phyloP scores from a whole-genome alignment of 2,797 vertebrate species.

The Halcyon badia region DNA sequence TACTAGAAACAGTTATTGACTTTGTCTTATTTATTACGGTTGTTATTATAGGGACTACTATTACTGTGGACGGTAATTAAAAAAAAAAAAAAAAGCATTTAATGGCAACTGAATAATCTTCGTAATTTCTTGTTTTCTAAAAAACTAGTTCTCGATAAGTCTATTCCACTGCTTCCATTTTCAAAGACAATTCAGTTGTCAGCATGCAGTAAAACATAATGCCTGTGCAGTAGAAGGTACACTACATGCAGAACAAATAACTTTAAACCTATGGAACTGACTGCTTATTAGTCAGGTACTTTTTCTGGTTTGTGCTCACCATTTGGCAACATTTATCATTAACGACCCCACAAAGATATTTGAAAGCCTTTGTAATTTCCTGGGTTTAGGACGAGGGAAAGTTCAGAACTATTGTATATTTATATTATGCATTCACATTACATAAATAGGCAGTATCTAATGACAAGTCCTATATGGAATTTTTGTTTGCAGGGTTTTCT shows the following conservation, averaged over 20 bases:
- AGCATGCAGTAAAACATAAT: not conserved
- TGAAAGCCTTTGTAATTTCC: not conserved
- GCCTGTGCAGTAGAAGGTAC: not conserved
- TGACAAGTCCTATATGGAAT: not conserved
- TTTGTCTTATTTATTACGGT: not conserved
- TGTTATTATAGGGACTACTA: not conserved
- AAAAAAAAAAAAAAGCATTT: not conserved
- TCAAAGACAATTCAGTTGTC: not conserved
- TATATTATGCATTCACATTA: not conserved
- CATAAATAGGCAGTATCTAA: not conserved
- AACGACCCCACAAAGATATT: not conserved
- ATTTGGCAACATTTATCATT: not conserved
- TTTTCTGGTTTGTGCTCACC: not conserved
- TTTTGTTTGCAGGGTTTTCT: not conserved
- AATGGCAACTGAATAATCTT: not conserved
- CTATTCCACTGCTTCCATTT: not conserved
- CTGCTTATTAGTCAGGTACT: not conserved
- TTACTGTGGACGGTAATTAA: not conserved
- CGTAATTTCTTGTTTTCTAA: not conserved
- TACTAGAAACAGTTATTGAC: not conserved
- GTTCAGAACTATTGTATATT: not conserved
- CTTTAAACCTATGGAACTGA: not conserved
- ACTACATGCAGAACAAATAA: not conserved
- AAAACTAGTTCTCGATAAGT: not conserved
- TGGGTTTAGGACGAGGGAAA: not conserved